Evolutionary conservation across 2,113 vertebrate species (phyloP).

Genomic region (Elachura formosa): DNA sequence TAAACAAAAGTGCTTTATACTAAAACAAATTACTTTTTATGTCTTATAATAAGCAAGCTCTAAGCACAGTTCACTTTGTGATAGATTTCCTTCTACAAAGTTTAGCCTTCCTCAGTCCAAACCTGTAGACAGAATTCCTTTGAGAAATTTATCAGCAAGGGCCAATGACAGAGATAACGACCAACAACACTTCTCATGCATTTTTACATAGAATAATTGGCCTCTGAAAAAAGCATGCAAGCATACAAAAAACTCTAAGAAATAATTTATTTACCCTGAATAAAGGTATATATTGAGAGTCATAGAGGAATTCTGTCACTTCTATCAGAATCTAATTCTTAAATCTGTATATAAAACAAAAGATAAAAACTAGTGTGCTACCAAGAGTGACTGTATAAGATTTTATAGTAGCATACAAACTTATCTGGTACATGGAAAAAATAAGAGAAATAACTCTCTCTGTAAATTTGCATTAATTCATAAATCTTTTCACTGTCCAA

Average conservation of each 20-base stretch:
- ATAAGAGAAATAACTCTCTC: neutral
- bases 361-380: neutral
- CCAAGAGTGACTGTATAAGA: neutral
- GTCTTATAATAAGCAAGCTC: constrained; percentile 20
- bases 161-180: constrained; percentile 17
- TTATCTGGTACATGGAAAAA: neutral
- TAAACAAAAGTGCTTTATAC: neutral
- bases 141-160: neutral
- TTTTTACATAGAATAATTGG: neutral
- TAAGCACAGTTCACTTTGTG: constrained; percentile 6
- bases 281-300: neutral
- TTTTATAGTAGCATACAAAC: neutral
- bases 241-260: neutral
- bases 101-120: neutral
- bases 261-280: neutral
- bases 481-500: neutral
- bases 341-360: neutral
- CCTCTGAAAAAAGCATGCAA: neutral
- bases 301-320: neutral
- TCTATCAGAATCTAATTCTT: neutral
- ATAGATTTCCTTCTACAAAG: constrained; percentile 43
- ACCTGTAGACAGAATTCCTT: neutral
- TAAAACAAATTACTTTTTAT: constrained; percentile 44
- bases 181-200: neutral
- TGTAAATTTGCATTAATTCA: neutral